Evolutionary conservation across 2,113 vertebrate genomes (phyloP), one percentile per base, ranked within the genome.

Genomic region (Condylura cristata): DNA sequence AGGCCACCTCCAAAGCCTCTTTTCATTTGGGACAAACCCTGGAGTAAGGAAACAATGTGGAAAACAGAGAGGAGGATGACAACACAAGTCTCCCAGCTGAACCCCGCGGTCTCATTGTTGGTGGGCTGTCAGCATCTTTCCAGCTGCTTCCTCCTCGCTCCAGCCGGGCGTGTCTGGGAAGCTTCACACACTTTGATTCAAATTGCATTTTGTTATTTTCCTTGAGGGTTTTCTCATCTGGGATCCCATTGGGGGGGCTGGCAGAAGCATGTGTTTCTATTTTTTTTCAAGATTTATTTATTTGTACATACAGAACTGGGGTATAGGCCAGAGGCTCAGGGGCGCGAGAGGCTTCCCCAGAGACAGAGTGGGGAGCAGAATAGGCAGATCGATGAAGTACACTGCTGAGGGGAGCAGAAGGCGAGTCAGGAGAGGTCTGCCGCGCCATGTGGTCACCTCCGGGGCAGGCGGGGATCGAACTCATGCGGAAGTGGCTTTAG

Each of bases 181-280:
- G 32, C 74, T 53, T 86, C 74, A 83, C n/a, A 79, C 56, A 46
- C 72, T 92, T 88, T 66, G 56, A 94, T 84, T 95, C 74, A 71
- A 84, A 94, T 28, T 96, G 72, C 63, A 86, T 70, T 88, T 63
- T 96, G 90, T 79, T 89, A 44, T 96, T 86, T 70, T 95, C 30
- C 74, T 88, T 86, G 58, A 83, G 76, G 85, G 30, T 17, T 75
- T 88, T 95, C 79, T 90, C 81, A 93, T 85, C 44, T 92, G 48
- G 56, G 37, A 78, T 81, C n/a, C 63, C 89, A 37, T 34, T 5
- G 68, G 51, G 17, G 30, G n/a, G 44, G 56, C 16, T 71, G 58
- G 66, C 28, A 51, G 79, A 93, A 20, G 60, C 92, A 89, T 92
- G 78, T 95, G 86, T 92, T 95, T 96, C 85, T 92, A 44, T 80